Base-by-base conservation (phyloP, 2,797 vertebrate species). In the Hemitrygon akajei region DNA sequence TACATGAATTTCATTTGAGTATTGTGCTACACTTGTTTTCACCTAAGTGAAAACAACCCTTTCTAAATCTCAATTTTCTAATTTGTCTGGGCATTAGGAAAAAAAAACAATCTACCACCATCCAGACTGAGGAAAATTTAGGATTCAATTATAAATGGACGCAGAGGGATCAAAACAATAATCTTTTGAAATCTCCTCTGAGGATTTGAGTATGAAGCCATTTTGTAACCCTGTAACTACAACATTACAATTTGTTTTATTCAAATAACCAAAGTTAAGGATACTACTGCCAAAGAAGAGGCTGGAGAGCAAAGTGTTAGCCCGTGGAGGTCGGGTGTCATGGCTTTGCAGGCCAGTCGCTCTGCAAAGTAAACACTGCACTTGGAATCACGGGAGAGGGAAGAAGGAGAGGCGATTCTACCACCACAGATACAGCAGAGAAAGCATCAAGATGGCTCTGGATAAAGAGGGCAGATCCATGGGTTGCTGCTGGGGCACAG, bases 151-250 rank as follows among this genome's bases (percentile, higher is more conserved):
- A 66, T 34, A 89, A 7, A 27, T 66, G 60, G 58, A 34, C 7
- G 22, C 47, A 22, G 86, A 69, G 16, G 40, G 40, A 75, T 75
- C 40, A 93, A 93, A 93, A 56, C 91, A 93, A 75, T 92, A 9
- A 75, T 75, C 69, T 73, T 73, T 75, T n/a, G 56, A 30, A 27
- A 27, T 84, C 81, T 84, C 40, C 22, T 7, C 12, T 25, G 82
- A 7, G 4, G 58, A 27, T 86, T 58, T 63, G 34, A 37, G 14
- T 75, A 92, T 27, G 18, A 93, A 30, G 40, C 22, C 69, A 75
- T 75, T 76, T 34, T 71, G 20, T 34, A 91, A 60, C 87, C 16
- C n/a, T 25, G 63, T 93, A 76, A 93, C 76, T 20, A 30, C 16
- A 76, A 40, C 47, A 30, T 47, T 75, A 75, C 56, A 27, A 40